Conservation (phyloP, 2,797 vertebrate genomes). For the Pempheris klunzingeri region DNA sequence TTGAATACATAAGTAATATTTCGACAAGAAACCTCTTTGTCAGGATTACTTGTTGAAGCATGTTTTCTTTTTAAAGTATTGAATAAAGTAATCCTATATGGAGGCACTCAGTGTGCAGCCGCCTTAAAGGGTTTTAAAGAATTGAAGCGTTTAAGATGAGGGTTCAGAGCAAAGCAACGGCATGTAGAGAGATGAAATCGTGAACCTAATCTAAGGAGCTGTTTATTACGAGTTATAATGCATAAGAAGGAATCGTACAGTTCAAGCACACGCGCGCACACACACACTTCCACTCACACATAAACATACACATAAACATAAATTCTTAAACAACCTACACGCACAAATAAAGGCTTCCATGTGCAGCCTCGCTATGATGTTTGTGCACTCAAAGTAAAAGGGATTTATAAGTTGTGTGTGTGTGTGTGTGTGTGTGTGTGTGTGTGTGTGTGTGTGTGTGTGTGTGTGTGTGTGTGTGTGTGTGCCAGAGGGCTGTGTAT, state of each 20-base stretch:
- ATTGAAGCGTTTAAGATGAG: conserved; percentile 31
- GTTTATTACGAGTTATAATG: conserved; percentile 38
- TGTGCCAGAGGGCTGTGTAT: conserved; percentile 59
- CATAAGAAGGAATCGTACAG: neutral
- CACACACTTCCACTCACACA: too few species aligned
- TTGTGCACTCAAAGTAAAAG: conserved; percentile 20
- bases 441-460: conserved; percentile 11
- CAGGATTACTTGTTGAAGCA: conserved; percentile 58
- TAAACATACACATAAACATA: neutral
- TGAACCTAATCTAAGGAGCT: conserved; percentile 23
- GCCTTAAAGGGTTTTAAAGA: conserved; percentile 41
- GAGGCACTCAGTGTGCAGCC: conserved; percentile 23
- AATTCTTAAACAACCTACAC: conserved; percentile 1
- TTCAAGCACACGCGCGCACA: neutral
- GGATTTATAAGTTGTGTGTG: conserved; percentile 21
- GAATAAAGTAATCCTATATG: conserved; percentile 59
- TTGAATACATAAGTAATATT: conserved; percentile 50
- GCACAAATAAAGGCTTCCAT: neutral
- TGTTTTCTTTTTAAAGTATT: conserved; percentile 54
- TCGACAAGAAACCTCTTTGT: conserved; percentile 49
- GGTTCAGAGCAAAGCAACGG: conserved; percentile 22
- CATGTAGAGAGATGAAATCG: conserved; percentile 26
- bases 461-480: conserved; percentile 31
- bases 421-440: neutral
- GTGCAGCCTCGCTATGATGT: conserved; percentile 6